Evolutionary conservation across 2,797 vertebrate species (phyloP).

Genomic region (Syngnathus rostellatus): DNA sequence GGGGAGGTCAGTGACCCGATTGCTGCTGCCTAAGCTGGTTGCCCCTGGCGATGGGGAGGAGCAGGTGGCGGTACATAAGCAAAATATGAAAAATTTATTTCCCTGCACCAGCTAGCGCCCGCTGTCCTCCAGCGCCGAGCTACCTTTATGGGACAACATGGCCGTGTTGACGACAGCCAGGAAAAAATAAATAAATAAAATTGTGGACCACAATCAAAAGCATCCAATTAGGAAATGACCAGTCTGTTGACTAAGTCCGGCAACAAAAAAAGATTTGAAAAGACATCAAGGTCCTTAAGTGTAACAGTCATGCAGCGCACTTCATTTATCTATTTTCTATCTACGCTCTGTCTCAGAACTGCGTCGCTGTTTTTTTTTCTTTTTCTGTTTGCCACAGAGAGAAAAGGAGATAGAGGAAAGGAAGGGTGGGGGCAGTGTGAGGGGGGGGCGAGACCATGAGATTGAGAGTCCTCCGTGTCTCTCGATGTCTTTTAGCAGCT

Average conservation of each 20-base stretch:
- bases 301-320: too few species aligned
- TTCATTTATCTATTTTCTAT: too few species aligned
- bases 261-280: not conserved
- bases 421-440: too few species aligned
- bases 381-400: too few species aligned
- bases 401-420: too few species aligned
- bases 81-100: conserved; percentile 6
- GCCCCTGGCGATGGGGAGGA: not conserved
- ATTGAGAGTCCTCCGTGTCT: not conserved
- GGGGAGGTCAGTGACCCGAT: not conserved
- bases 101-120: not conserved
- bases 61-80: not conserved
- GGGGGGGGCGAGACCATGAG: not conserved
- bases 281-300: too few species aligned
- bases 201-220: not conserved
- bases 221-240: not conserved
- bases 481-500: not conserved
- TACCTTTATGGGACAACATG: not conserved
- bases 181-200: not conserved
- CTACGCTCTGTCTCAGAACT: too few species aligned
- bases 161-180: not conserved
- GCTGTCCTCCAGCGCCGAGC: not conserved
- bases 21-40: not conserved
- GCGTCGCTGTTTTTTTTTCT: too few species aligned
- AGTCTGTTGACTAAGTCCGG: not conserved